Evolutionary conservation across 2,113 vertebrate species (phyloP), one percentile per base, ranked within the genome.

Genomic region (Mola mola): DNA sequence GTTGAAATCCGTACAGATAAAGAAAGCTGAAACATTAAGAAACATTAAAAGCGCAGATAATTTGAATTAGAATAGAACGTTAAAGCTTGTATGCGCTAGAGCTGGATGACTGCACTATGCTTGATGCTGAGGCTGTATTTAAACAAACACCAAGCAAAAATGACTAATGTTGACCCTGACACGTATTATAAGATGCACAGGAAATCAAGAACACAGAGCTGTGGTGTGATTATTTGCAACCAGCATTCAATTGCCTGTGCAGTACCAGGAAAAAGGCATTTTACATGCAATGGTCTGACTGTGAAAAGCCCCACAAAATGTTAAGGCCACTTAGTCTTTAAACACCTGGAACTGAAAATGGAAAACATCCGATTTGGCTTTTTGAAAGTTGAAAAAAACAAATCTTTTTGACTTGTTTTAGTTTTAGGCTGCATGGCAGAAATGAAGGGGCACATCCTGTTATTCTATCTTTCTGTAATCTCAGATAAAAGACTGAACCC

Each of bases 181-280:
- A 33, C 42, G 25, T 51, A 21, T 24, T 41, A 19, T 26, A 5
- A 48, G 7, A 38, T 38, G 8, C 13, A 26, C 29, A 22, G n/a
- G 8, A 42, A 7, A 41, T 49, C 4, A 16, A 42, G 16, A 12
- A 47, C 21, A 44, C 16, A 38, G 41, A 21, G 38, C 26, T 31
- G 9, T 3, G 1, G 21, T 26, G 21, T 16, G 25, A 55, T 55
- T 55, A 64, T 11, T 15, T n/a, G n/a, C n/a, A n/a, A n/a, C n/a
- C n/a, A n/a, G n/a, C n/a, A n/a, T n/a, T n/a, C n/a, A n/a, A n/a
- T n/a, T n/a, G n/a, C n/a, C n/a, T n/a, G n/a, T n/a, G n/a, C n/a
- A n/a, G n/a, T n/a, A n/a, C n/a, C n/a, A n/a, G n/a, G 43, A 62
- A 59, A 78, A 24, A 41, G 4, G 3, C 4, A 28, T 60, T 73